Evolutionary conservation across 2,797 vertebrate species (phyloP), one percentile per base, ranked within the genome.

Genomic region (Pygocentrus nattereri): DNA sequence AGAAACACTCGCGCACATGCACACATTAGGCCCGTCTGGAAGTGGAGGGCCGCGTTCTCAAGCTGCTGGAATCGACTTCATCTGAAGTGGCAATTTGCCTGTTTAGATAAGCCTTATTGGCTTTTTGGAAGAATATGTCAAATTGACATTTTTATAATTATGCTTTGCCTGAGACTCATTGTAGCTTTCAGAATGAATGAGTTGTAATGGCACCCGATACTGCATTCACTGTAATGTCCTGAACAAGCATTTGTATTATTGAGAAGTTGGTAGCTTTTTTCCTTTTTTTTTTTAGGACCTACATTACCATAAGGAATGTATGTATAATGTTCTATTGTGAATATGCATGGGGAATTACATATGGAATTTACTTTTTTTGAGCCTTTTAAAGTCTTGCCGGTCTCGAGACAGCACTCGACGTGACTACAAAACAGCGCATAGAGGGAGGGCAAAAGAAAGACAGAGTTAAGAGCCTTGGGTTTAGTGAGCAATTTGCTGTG

Each of bases 71-170:
- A 83, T 82, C 72, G 78, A 85, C 84, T 85, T 74, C 74, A 81
- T 84, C 85, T 86, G 82, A 73, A 85, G 81, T 70, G 67, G 81
- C 77, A 80, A 79, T 82, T 86, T 80, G 49, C 76, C 74, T 85
- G 82, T 88, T 86, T 85, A 86, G 85, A 86, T 85, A 88, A 86
- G 79, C 74, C 74, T 67, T 79, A 82, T 71, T 85, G 82, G 69
- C 61, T 74, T 84, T 79, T 80, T 80, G 31, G 74, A 78, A 85
- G 85, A 85, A 85, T 82, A 76, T 82, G 85, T 84, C 85, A 82
- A 79, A 67, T 86, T 85, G 80, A 87, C 85, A 82, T 82, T 82
- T 85, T 86, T 86, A 79, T 84, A 84, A 84, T 86, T 84, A 81
- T 78, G 71, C 80, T 75, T 74, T 31, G 72, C 68, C 68, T 74